phyloP scores from a whole-genome alignment of 2,113 vertebrate genomes.

The Heterochromis multidens region DNA sequence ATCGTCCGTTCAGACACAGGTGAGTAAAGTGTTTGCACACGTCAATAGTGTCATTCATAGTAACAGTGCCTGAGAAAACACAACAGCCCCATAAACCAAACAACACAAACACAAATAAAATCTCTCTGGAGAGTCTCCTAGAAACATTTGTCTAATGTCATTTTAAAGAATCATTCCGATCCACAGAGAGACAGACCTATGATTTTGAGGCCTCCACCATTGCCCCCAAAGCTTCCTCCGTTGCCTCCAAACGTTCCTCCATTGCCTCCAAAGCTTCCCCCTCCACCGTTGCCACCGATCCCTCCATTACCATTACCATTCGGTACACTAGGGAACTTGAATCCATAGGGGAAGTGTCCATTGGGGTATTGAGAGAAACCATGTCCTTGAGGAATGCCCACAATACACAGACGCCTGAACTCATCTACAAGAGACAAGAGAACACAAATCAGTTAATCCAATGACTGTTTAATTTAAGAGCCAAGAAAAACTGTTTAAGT shows the following conservation, averaged over 20 bases:
- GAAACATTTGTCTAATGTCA: background rate
- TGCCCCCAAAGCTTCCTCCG: constrained; percentile 3
- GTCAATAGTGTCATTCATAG: constrained; percentile 90
- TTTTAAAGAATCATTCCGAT: background rate
- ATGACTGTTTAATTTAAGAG: background rate
- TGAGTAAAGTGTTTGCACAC: constrained; percentile 95
- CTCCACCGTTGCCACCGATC: constrained; percentile 20
- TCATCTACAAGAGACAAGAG: constrained; percentile 76
- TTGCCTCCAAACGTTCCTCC: constrained; percentile 13
- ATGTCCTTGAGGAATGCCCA: constrained; percentile 75
- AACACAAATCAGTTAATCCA: background rate
- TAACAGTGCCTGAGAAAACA: constrained; percentile 75
- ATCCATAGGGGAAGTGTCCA: constrained; percentile 52
- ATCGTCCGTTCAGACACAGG: constrained; percentile 94
- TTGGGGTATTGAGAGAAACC: constrained; percentile 64
- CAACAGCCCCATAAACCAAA: background rate
- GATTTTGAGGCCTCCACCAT: constrained; percentile 49
- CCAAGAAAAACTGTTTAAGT: background rate
- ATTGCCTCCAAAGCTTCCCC: constrained; percentile 1
- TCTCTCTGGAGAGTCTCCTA: background rate
- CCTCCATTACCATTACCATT: constrained; percentile 69
- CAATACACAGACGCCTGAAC: constrained; percentile 84
- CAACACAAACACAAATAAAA: background rate
- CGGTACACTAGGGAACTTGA: constrained; percentile 39
- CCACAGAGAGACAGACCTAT: constrained; percentile 69